Evolutionary conservation across 2,888 invertebrate species (phyloP), one percentile per base, ranked within the genome.

Genomic region (Lottia gigantea): DNA sequence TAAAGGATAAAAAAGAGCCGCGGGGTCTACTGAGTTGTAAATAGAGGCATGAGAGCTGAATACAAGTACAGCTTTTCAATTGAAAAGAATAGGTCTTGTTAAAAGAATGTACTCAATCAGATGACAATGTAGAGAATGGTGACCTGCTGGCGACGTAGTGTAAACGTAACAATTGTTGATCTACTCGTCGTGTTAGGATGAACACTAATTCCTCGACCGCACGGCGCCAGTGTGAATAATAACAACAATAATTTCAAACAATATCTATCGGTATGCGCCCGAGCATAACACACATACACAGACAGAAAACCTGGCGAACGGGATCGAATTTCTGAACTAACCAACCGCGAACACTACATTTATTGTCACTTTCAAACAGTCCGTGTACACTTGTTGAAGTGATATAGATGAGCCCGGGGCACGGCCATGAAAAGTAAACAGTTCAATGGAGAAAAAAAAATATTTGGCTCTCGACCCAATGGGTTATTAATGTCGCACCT

Each of bases 131-230:
- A 19, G 55, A 55, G 19, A 40, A 23, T 55, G 55, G 11, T 55
- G 55, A 55, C 55, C 55, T 23, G 19, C 19, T 55, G 55, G 55
- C 55, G 55, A 23, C 55, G 19, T 11, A 55, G 23, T 55, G 55
- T 55, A 55, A 55, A 55, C 23, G 55, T 14, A 55, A 55, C 55
- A 55, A 55, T 55, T 23, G 55, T 55, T 55, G 23, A 11, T 16
- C 55, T 55, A 19, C 55, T 23, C 19, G 19, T 23, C 55, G 55
- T 55, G 55, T 55, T 55, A 55, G 55, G 55, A 55, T 23, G 55
- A 55, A 23, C 55, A 23, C 55, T 55, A 55, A 55, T 55, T 55
- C 55, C 55, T 23, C 55, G 55, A 55, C 55, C 55, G 55, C 55
- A 23, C 55, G 55, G 55, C 55, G 55, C 55, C 55, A 55, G 19